Evolutionary conservation across 2,797 vertebrate species (phyloP).

Genomic region (Phalanger gymnotis): DNA sequence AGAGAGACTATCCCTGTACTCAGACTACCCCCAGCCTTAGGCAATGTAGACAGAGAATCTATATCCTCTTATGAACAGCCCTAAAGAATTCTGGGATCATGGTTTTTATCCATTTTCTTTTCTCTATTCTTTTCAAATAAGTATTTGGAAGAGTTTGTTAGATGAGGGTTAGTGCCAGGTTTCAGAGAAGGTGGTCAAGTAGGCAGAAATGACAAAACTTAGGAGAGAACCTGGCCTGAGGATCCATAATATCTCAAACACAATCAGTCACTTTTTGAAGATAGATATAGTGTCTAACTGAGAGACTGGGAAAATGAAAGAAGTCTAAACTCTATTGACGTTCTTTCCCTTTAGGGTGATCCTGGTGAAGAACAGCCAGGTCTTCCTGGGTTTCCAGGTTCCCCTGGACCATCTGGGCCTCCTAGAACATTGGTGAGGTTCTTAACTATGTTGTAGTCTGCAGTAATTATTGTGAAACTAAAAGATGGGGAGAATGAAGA

Average conservation of each 20-base stretch:
- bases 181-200: background rate
- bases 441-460: background rate
- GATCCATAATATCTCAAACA: background rate
- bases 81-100: background rate
- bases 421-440: slow-evolving; percentile 76
- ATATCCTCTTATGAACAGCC: background rate
- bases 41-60: too few relatives aligned
- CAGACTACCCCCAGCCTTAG: too few relatives aligned
- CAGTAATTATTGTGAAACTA: background rate
- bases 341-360: slow-evolving; percentile 86
- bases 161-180: background rate
- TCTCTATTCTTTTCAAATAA: background rate
- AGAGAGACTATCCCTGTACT: too few relatives aligned
- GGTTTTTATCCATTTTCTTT: background rate
- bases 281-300: background rate
- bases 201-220: background rate
- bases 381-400: slow-evolving; percentile 87
- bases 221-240: background rate
- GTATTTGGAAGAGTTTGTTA: background rate
- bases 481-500: background rate
- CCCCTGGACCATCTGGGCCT: slow-evolving; percentile 78
- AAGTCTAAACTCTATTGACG: background rate
- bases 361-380: slow-evolving; percentile 86
- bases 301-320: background rate
- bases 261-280: background rate